Conservation (phyloP, 1,140 invertebrate species). For the Drosophila persimilis region DNA sequence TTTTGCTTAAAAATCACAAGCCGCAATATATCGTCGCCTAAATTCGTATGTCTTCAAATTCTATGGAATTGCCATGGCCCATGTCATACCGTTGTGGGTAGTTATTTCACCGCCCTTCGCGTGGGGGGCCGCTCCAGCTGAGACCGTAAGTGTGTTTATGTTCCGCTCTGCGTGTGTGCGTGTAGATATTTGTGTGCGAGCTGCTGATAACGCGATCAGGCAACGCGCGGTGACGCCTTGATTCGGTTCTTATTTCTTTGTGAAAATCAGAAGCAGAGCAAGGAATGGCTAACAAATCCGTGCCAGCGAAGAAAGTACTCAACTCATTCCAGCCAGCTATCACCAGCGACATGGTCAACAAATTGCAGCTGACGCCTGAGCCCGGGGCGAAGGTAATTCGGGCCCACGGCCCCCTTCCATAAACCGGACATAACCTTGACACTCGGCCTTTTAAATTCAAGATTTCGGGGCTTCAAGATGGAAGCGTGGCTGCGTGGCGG, state of each 20-base stretch:
- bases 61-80: neutral
- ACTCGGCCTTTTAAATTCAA: neutral
- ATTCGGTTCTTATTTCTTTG: constrained; percentile 1
- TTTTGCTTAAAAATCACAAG: too few relatives aligned
- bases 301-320: neutral
- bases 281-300: constrained; percentile 39
- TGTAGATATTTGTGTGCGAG: constrained; percentile 14
- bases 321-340: constrained; percentile 27
- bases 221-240: neutral
- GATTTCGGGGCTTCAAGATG: constrained; percentile 8
- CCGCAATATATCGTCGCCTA: too few relatives aligned
- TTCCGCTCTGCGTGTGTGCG: constrained; percentile 9
- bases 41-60: neutral
- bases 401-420: neutral
- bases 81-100: neutral
- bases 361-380: constrained; percentile 26
- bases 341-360: constrained; percentile 58
- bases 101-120: neutral
- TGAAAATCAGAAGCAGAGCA: constrained; percentile 6
- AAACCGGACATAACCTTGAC: constrained; percentile 34
- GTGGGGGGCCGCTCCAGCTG: constrained; percentile 1
- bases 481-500: neutral
- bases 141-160: neutral
- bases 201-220: constrained; percentile 33
- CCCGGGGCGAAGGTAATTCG: constrained; percentile 32